phyloP scores from a whole-genome alignment of 92 coral and sea anemone genomes.

The Diadumene lineata region DNA sequence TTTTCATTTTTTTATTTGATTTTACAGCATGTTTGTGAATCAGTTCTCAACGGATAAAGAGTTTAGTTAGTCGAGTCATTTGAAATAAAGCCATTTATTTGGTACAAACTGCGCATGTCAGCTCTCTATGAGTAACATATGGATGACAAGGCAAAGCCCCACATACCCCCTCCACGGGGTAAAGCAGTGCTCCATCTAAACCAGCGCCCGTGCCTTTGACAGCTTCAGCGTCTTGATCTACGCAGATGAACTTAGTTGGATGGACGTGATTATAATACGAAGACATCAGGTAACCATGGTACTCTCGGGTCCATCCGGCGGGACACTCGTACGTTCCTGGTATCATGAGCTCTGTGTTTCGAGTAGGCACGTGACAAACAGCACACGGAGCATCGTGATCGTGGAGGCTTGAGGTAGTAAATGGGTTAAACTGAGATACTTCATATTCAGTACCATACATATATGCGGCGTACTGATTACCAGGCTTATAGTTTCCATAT shows the following conservation, averaged over 20 bases:
- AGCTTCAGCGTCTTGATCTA: constrained; percentile 51
- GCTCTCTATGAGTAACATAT: constrained; percentile 45
- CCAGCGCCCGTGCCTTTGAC: constrained; percentile 44
- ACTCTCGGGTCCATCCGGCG: constrained; percentile 69
- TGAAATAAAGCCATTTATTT: too few relatives aligned
- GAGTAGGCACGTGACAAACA: constrained; percentile 60
- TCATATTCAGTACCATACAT: too few relatives aligned
- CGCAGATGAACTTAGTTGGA: constrained; percentile 52
- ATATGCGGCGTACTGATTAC: too few relatives aligned
- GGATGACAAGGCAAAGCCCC: constrained; percentile 67
- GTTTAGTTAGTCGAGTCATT: too few relatives aligned
- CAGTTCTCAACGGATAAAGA: too few relatives aligned
- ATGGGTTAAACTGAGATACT: too few relatives aligned
- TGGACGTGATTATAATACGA: constrained; percentile 41
- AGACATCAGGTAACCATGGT: constrained; percentile 74
- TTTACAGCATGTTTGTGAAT: too few relatives aligned
- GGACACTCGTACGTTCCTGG: constrained; percentile 73
- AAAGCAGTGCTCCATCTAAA: constrained; percentile 47
- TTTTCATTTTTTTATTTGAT: too few relatives aligned
- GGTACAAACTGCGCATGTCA: constrained; percentile 80
- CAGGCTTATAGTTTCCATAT: too few relatives aligned
- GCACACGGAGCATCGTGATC: constrained; percentile 61
- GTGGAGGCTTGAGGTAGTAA: constrained; percentile 41
- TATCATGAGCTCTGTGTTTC: constrained; percentile 54
- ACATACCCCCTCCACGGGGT: constrained; percentile 52